A percentile compares a stretch with the other conserved stretches of the same genome.
phyloP scores from a whole-genome alignment of 2,797 vertebrate genomes.

The Neosilurus hyrtlii region DNA sequence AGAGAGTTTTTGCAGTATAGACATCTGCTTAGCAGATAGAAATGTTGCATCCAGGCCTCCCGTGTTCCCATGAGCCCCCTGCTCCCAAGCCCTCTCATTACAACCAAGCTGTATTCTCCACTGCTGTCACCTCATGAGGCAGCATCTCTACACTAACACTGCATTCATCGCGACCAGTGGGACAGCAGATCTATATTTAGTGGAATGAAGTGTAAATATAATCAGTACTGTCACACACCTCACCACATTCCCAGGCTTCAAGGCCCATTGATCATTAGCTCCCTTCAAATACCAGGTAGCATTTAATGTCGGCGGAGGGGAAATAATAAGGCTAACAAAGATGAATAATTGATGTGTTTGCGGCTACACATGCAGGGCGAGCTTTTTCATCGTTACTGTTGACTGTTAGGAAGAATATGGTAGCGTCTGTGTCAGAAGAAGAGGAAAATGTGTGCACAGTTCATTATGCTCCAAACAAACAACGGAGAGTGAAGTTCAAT shows the following conservation, averaged over 20 bases:
- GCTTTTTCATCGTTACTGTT: slow-evolving; percentile 59
- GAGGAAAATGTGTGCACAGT: slow-evolving; percentile 43
- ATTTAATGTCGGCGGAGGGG: slow-evolving; percentile 52
- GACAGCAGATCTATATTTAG: slow-evolving; percentile 58
- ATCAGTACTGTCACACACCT: slow-evolving; percentile 59
- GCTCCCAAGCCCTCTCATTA: slow-evolving; percentile 59
- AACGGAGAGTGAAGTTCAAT: slow-evolving; percentile 44
- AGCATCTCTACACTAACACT: slow-evolving; percentile 48
- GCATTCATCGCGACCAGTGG: slow-evolving; percentile 53
- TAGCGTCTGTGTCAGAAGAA: slow-evolving; percentile 45
- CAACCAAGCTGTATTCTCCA: slow-evolving; percentile 36
- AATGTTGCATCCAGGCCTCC: slow-evolving; percentile 44
- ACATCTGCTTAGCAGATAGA: slow-evolving; percentile 46
- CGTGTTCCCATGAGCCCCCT: slow-evolving; percentile 35
- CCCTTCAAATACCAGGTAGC: slow-evolving; percentile 55
- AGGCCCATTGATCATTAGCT: slow-evolving; percentile 62
- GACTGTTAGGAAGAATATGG: slow-evolving; percentile 57
- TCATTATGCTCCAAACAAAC: slow-evolving; percentile 59
- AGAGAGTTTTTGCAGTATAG: slow-evolving; percentile 30
- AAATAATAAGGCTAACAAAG: slow-evolving; percentile 57
- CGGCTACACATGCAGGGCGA: slow-evolving; percentile 51
- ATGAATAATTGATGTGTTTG: slow-evolving; percentile 69
- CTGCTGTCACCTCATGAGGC: slow-evolving; percentile 52
- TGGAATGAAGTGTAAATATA: slow-evolving; percentile 57
- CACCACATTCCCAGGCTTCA: slow-evolving; percentile 54